phyloP scores from a whole-genome alignment of 92 coral and sea anemone genomes.

The Zoanthus gigantus region DNA sequence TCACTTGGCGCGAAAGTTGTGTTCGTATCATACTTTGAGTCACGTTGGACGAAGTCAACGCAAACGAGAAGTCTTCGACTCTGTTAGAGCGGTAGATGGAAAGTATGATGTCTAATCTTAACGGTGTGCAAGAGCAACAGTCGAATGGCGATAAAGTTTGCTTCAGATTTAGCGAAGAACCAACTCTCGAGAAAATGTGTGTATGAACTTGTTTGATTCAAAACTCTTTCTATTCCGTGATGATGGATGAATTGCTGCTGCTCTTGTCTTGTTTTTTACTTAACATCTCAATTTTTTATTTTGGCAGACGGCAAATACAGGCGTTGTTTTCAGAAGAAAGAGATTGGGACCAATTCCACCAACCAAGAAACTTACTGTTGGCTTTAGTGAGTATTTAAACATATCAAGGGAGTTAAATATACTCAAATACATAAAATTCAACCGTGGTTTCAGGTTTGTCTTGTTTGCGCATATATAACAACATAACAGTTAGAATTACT shows the following conservation, averaged over 20 bases:
- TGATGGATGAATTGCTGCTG: neutral
- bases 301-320: constrained; percentile 83
- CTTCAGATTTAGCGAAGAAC: constrained; percentile 78
- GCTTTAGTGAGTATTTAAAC: constrained; percentile 73
- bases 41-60: neutral
- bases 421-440: too few relatives aligned
- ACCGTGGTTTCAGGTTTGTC: too few relatives aligned
- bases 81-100: neutral
- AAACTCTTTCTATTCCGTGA: neutral
- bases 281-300: neutral
- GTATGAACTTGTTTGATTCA: neutral
- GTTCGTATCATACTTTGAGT: neutral
- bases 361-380: constrained; percentile 85
- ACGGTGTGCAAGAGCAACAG: constrained; percentile 35
- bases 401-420: too few relatives aligned
- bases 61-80: too few relatives aligned
- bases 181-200: constrained; percentile 87
- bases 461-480: too few relatives aligned
- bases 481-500: too few relatives aligned
- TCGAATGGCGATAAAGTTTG: neutral
- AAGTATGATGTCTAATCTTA: constrained; percentile 51
- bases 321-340: constrained; percentile 85
- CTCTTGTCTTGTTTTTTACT: neutral
- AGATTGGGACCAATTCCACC: constrained; percentile 96
- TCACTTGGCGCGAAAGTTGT: constrained; percentile 49